Evolutionary conservation across 2,797 vertebrate genomes (phyloP), one percentile per base, ranked within the genome.

Genomic region (Brachymystax lenok): DNA sequence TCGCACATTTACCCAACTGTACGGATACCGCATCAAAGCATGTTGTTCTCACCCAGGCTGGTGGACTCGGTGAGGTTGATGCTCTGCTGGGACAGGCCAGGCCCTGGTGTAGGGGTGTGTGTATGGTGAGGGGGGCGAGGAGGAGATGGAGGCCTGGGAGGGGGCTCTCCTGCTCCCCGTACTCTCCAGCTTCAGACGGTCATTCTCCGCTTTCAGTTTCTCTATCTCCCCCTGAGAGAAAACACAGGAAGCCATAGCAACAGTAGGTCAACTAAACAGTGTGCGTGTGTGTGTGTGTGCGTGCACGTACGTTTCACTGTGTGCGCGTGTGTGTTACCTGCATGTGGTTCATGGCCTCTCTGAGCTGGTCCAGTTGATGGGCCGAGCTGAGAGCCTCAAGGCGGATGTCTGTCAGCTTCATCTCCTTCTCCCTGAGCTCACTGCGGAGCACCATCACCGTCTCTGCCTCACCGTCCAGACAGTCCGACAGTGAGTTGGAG

Each of bases 301-400:
- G 52, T 17, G 17, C 7, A 4, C 24, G 10, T n/a, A 69, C 8
- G 40, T 10, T 40, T 40, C 40, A 10, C n/a, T 61, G 50, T 14
- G 30, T 73, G 1, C 40, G 46, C 40, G 46, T 83, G 27, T 30
- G 61, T 8, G 13, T 80, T 79, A 99, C 98, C 97, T 99, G 98
- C 98, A 99, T 99, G 82, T 95, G 95, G 93, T 99, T 99, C 98
- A 99, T 99, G 68, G 97, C 95, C 86, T 99, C 98, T 0, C 98
- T 91, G 30, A 99, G 96, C 89, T 99, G 98, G 92, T 99, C 98
- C 8, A 99, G 95, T 91, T 99, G 98, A 85, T 99, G 98, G 1
- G 98, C 98, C 0, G 98, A 99, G 93, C 98, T 99, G 1, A 99
- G 95, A 0, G 98, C 98, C 80, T 99, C 98, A 30, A 99, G 92